A percentile compares a stretch with the other conserved stretches of the same genome.
phyloP scores from a whole-genome alignment of 2,888 invertebrate genomes.

The Branchipolynoe longqiensis region DNA sequence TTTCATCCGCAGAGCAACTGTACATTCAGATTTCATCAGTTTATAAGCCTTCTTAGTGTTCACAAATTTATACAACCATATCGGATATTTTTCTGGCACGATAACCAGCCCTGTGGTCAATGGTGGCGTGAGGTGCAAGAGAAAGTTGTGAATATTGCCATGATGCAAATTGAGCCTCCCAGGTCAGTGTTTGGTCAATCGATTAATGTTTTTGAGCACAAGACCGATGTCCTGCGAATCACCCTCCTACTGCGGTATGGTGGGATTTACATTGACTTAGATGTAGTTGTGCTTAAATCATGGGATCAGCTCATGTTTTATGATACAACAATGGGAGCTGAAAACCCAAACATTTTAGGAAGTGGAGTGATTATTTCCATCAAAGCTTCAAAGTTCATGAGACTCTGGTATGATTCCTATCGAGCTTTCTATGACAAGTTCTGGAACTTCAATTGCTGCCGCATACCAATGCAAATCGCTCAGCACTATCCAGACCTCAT shows the following conservation, averaged over 20 bases:
- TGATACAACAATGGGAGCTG: slow-evolving; percentile 73
- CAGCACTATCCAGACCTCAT: slow-evolving; percentile 60
- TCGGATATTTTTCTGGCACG: slow-evolving; percentile 66
- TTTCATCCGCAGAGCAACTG: slow-evolving; percentile 62
- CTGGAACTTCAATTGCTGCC: slow-evolving; percentile 67
- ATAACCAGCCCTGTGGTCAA: slow-evolving; percentile 61
- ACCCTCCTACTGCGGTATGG: slow-evolving; percentile 70
- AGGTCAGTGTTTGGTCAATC: slow-evolving; percentile 59
- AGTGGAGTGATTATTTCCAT: slow-evolving; percentile 74
- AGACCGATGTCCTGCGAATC: slow-evolving; percentile 69
- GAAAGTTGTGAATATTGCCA: slow-evolving; percentile 57
- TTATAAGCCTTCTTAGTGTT: slow-evolving; percentile 63
- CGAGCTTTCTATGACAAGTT: slow-evolving; percentile 59
- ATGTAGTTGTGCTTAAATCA: slow-evolving; percentile 73
- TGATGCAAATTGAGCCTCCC: slow-evolving; percentile 61
- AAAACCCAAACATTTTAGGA: slow-evolving; percentile 69
- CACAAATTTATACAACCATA: slow-evolving; percentile 64
- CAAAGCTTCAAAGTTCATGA: slow-evolving; percentile 71
- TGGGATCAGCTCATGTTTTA: slow-evolving; percentile 71
- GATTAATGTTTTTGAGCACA: slow-evolving; percentile 64
- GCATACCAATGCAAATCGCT: slow-evolving; percentile 66
- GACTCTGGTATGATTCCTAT: slow-evolving; percentile 73
- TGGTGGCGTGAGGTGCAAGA: slow-evolving; percentile 66
- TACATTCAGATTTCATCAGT: slow-evolving; percentile 65
- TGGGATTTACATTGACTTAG: slow-evolving; percentile 78